Base-by-base conservation (phyloP, 1,140 invertebrate species). In the Drosophila novamexicana region DNA sequence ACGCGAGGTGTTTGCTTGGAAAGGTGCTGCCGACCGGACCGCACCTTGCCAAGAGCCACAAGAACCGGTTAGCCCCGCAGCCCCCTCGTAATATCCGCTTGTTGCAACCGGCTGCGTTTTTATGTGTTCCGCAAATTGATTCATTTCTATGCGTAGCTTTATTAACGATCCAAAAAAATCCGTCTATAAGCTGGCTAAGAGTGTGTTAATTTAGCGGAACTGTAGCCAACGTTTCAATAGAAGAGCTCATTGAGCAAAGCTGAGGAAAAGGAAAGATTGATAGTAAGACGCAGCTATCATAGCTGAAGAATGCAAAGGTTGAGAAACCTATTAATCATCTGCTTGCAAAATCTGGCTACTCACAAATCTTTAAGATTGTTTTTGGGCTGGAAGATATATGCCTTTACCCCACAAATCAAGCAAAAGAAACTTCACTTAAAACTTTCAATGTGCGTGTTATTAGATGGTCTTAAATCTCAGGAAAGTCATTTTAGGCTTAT, bases 1-100 rank as follows among this genome's bases (percentile, higher is more conserved):
- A 75, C 64, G 40, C 47, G 53, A 83, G 68, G 81, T 84, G 77
- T 77, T 70, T 44, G 63, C 29, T 67, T 71, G 37, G 37, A 68
- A 74, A 59, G 62, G 64, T 53, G 62, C 49, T 78, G 59, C 71
- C 42, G 62, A 59, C 49, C 39, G 69, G 37, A 57, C 75, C 77
- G 75, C 79, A 82, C 79, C 79, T 77, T 70, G 18, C 18, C 49
- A 32, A 64, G 36, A 36, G 62, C 49, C 39, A 44, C 29, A 9
- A 49, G 40, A 70, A 70, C 67, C 59, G 59, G 67, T 70, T 70
- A 34, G 18, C 44, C 58, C 66, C 34, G n/a, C 37, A 29, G 4
- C 4, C 18, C 18, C 40, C 36, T 37, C 40, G 7, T 14, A 16
- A 10, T 9, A 61, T 12, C 36, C 37, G n/a, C 8, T 8, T 14